Evolutionary conservation across 2,113 vertebrate genomes (phyloP).

Genomic region (Carassius carassius): DNA sequence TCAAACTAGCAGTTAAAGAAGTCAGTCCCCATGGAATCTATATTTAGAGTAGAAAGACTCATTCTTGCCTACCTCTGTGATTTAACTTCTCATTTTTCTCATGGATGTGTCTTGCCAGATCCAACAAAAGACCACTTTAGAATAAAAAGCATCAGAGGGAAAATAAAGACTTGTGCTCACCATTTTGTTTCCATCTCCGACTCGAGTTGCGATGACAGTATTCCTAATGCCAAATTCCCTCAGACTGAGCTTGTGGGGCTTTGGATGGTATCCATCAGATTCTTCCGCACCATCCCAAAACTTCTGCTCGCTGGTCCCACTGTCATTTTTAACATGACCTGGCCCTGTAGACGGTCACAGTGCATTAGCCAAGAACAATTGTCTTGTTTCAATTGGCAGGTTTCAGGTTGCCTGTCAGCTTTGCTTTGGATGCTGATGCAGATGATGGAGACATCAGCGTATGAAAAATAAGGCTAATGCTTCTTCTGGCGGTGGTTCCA

Average conservation of each 20-base stretch:
- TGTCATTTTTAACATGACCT: constrained; percentile 43
- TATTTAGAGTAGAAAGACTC: neutral
- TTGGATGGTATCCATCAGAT: constrained; percentile 60
- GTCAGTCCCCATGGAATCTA: constrained; percentile 28
- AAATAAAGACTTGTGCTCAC: constrained; percentile 19
- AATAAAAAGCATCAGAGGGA: constrained; percentile 50
- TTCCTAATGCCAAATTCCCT: constrained; percentile 57
- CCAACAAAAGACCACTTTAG: constrained; percentile 1
- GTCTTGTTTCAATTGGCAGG: constrained; percentile 67
- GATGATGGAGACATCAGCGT: constrained; percentile 61
- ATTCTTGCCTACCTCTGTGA: constrained; percentile 4
- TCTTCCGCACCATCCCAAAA: constrained; percentile 50
- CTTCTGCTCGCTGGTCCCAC: constrained; percentile 52
- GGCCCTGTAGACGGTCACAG: constrained; percentile 27
- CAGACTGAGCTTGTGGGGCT: constrained; percentile 50
- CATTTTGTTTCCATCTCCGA: neutral
- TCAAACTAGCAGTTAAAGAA: constrained; percentile 20
- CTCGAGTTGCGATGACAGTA: constrained; percentile 51
- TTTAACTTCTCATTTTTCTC: neutral
- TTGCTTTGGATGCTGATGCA: constrained; percentile 66
- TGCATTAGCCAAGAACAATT: constrained; percentile 66
- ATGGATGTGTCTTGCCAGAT: constrained; percentile 27
- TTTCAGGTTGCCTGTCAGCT: constrained; percentile 71
- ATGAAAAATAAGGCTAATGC: constrained; percentile 70
- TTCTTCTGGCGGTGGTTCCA: constrained; percentile 61